Base-by-base conservation (phyloP, 2,888 invertebrate species). In the Hirtodrosophila alboralis region DNA sequence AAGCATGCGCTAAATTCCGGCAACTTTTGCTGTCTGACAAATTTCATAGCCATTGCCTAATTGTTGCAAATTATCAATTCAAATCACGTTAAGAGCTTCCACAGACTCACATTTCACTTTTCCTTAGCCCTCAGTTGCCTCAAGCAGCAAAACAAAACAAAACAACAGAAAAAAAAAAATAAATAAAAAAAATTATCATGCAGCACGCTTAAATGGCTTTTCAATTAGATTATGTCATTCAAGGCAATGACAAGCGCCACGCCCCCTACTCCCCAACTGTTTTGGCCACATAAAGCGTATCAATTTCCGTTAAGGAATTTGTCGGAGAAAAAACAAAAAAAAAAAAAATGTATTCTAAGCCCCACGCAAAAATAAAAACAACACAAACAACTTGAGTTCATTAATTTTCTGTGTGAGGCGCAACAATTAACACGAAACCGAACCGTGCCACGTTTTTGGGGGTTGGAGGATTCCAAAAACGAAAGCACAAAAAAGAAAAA, bases 211-310 rank as follows among this genome's bases (percentile, higher is more conserved):
- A 83, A 83, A 84, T 83, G 81, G 83, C 81, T 83, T 83, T 83
- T 83, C 83, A 83, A 83, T 83, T 83, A 86, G 86, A 83, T 83
- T 83, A 83, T 84, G 83, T 84, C 86, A 86, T 86, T 84, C 63
- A 66, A 69, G 72, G 67, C 72, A 69, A 69, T 69, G 70, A 74
- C 75, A 72, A 59, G 62, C 57, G 37, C 8, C 28, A 49, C 43
- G 28, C 12, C 23, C 31, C 9, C 27, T 18, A 21, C 34, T 1
- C 7, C 0, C 7, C 10, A 0, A 12, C 16, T 8, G 34, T 18
- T n/a, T 7, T 34, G 28, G 36, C 58, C 65, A 54, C 56, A 65
- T 43, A 45, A 58, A 75, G 68, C 86, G 84, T 81, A 86, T 81
- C 80, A 81, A 81, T 81, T 84, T 86, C 86, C 79, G 85, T 68